Percentiles rank a stretch among this genome's conserved stretches.
These are phyloP conservation scores for Excalfactoria chinensis DNA, from an alignment of 2,113 vertebrate genomes.

Conservation along the genomic window DNA sequence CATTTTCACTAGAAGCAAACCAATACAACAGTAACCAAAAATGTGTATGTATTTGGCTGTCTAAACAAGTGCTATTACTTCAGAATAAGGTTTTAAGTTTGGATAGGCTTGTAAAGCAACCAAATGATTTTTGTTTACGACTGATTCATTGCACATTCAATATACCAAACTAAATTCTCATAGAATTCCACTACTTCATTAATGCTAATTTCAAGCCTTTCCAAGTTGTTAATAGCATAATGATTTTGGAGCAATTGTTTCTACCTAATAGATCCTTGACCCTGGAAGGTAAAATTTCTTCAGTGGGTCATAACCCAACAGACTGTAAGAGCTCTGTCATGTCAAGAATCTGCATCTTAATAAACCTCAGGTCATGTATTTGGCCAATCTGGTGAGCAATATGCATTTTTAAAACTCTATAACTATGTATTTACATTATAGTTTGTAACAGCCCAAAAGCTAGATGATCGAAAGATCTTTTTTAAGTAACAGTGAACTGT, in stretches of 20 bases:
- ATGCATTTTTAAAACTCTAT: not conserved
- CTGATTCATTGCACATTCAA: not conserved
- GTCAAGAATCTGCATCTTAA: not conserved
- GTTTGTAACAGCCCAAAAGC: not conserved
- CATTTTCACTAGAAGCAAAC: not conserved
- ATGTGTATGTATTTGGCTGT: not conserved
- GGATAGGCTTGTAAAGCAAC: not conserved
- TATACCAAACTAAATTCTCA: not conserved
- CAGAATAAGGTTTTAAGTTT: not conserved
- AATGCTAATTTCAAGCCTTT: not conserved
- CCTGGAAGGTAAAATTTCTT: not conserved
- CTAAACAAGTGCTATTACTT: not conserved
- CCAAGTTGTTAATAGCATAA: not conserved
- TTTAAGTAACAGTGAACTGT: not conserved
- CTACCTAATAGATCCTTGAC: not conserved
- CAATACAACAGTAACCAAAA: not conserved
- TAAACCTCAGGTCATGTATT: not conserved
- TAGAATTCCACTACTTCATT: not conserved
- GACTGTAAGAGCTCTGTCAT: not conserved
- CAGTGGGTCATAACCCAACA: not conserved
- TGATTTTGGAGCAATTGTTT: not conserved
- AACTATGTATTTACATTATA: not conserved
- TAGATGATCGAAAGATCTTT: not conserved
- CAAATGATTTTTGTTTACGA: not conserved
- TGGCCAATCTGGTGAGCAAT: not conserved